Conservation (phyloP, 2,113 vertebrate genomes). For the Eretmochelys imbricata region DNA sequence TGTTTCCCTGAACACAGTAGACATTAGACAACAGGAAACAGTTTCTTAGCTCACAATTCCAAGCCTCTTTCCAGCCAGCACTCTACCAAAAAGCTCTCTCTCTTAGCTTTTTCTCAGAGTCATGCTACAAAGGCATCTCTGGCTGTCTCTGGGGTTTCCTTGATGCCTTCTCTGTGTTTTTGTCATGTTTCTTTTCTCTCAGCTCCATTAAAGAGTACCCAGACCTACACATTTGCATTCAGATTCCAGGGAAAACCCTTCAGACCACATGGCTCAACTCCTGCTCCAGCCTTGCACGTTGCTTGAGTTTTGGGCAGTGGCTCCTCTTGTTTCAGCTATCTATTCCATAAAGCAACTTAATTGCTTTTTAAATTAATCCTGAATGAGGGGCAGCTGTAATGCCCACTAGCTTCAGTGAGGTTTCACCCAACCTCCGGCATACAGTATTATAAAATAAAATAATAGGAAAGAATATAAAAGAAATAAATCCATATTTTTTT, state of each 20-base stretch:
- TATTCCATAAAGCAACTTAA: background rate
- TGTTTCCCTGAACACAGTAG: background rate
- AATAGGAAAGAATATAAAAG: rapidly evolving
- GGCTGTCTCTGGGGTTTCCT: background rate
- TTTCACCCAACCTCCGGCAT: background rate
- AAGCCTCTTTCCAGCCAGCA: background rate
- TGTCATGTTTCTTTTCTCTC: background rate
- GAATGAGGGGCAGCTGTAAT: background rate
- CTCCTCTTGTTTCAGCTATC: background rate
- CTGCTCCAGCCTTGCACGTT: background rate
- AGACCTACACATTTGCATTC: background rate
- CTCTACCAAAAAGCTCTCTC: background rate
- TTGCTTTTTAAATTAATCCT: background rate
- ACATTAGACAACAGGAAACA: background rate
- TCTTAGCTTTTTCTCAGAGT: background rate
- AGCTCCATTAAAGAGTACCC: background rate
- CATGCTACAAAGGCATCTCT: background rate
- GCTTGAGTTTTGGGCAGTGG: background rate
- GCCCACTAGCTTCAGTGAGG: background rate
- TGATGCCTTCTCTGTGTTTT: background rate
- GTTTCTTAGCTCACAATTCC: background rate
- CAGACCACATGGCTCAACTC: background rate
- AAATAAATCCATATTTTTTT: background rate
- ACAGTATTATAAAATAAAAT: background rate
- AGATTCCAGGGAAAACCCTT: background rate